phyloP scores from a whole-genome alignment of 2,888 invertebrate species.

The Hololepta plana region DNA sequence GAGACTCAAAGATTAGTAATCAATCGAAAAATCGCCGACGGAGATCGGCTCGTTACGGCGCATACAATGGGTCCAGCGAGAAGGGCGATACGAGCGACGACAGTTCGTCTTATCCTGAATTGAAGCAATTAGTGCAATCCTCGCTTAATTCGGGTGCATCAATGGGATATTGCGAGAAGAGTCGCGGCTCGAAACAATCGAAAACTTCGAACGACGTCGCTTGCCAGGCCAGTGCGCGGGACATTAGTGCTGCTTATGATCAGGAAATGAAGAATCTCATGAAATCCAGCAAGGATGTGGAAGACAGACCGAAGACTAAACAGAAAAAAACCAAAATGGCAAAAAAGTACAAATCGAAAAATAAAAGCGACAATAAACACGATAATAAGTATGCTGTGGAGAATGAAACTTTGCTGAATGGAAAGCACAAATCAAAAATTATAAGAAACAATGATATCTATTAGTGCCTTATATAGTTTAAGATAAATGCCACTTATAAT shows the following conservation, averaged over 20 bases:
- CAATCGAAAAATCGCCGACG: slow-evolving; percentile 2
- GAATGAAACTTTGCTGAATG: slow-evolving; percentile 8
- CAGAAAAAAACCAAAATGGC: slow-evolving; percentile 17
- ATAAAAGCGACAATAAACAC: slow-evolving; percentile 9
- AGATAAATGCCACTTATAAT: too few relatives aligned
- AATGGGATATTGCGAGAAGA: slow-evolving; percentile 19
- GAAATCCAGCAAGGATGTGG: slow-evolving; percentile 11
- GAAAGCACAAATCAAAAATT: slow-evolving; percentile 7
- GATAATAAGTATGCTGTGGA: too few relatives aligned
- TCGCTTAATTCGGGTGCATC: slow-evolving; percentile 30
- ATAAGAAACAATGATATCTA: slow-evolving; percentile 4
- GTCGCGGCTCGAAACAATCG: slow-evolving; percentile 27
- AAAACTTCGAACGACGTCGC: slow-evolving; percentile 37
- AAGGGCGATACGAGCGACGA: slow-evolving; percentile 16
- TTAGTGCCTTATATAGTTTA: too few relatives aligned
- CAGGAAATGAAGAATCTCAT: slow-evolving; percentile 3
- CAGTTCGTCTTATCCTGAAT: slow-evolving; percentile 27
- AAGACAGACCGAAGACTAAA: slow-evolving; percentile 15
- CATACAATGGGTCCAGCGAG: slow-evolving; percentile 10
- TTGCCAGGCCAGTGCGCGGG: slow-evolving; percentile 37
- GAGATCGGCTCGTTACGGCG: slow-evolving; percentile 13
- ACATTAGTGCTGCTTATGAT: slow-evolving; percentile 25
- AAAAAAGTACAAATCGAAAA: slow-evolving; percentile 11
- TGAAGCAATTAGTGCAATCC: slow-evolving; percentile 27
- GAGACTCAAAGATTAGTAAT: slow-evolving; percentile 6